These are phyloP conservation scores for Leptinotarsa tumamoca DNA, from an alignment of 2,888 invertebrate genomes.

Conservation along the genomic window DNA sequence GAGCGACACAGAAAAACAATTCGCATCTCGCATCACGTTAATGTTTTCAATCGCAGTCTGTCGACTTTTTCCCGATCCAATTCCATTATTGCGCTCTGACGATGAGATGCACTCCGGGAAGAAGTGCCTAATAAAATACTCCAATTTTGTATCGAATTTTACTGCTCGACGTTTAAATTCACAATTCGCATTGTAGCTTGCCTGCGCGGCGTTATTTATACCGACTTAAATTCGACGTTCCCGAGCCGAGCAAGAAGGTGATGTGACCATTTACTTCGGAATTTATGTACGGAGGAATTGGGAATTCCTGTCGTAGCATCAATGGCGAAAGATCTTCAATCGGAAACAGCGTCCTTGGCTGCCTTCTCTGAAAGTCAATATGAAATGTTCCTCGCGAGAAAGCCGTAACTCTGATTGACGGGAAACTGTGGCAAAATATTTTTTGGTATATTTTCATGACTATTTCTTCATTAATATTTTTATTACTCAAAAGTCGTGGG, in stretches of 20 bases:
- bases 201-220: slow-evolving; percentile 13
- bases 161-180: slow-evolving; percentile 34
- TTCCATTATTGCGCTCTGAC: slow-evolving; percentile 38
- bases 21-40: slow-evolving; percentile 37
- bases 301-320: neutral
- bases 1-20: slow-evolving; percentile 34
- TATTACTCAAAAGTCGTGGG: no score
- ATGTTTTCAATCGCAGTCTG: slow-evolving; percentile 37
- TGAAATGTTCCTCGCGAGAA: no score
- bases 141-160: slow-evolving; percentile 42
- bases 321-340: neutral
- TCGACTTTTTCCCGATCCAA: slow-evolving; percentile 40
- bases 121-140: slow-evolving; percentile 39
- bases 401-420: no score
- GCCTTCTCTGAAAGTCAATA: no score
- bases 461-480: no score
- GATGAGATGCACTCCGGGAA: slow-evolving; percentile 37
- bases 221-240: slow-evolving; percentile 9
- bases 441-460: no score
- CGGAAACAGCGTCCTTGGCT: neutral
- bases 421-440: no score
- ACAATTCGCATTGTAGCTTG: slow-evolving; percentile 26
- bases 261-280: slow-evolving; percentile 5
- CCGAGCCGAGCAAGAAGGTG: slow-evolving; percentile 11
- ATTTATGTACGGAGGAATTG: slow-evolving; percentile 18